These are phyloP conservation scores for Strongylocentrotus purpuratus DNA, from an alignment of 35 echinoderm and acorn worm genomes.

Conservation along the genomic window DNA sequence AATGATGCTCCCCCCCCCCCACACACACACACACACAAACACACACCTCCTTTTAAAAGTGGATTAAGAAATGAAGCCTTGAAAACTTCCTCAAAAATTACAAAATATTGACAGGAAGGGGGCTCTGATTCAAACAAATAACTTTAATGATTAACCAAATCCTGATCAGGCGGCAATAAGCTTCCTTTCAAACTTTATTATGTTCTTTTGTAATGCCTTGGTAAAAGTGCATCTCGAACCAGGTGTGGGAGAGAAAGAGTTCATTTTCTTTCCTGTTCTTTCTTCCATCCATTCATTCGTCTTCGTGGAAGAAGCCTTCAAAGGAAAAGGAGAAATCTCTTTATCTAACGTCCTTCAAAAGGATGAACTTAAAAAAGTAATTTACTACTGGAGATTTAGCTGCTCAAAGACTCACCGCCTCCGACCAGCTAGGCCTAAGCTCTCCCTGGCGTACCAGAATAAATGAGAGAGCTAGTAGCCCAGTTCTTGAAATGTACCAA, in stretches of 20 bases:
- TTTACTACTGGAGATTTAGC: constrained; percentile 24
- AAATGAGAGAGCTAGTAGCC: background rate
- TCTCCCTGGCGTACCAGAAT: background rate
- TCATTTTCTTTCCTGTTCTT: background rate
- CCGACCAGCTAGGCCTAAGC: background rate
- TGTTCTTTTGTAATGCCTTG: background rate
- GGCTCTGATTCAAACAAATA: background rate
- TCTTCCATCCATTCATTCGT: background rate
- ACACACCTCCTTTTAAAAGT: background rate
- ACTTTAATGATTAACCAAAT: background rate
- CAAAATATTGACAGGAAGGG: background rate
- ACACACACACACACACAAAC: too few relatives aligned
- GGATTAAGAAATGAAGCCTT: background rate
- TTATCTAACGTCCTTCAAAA: constrained; percentile 27
- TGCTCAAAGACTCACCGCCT: constrained; percentile 1
- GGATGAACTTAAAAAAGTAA: constrained; percentile 40
- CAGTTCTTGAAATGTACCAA: background rate
- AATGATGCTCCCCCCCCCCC: background rate
- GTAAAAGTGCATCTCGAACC: background rate
- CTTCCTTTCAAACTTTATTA: background rate
- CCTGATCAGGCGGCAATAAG: background rate
- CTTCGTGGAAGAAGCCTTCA: background rate
- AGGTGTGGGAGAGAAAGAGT: background rate
- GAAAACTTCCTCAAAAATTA: background rate
- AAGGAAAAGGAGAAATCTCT: constrained; percentile 1